A percentile compares a stretch with the other conserved stretches of the same genome.
These are phyloP conservation scores for Drosophila subpulchrella DNA, from an alignment of 1,140 invertebrate species.

Conservation along the genomic window DNA sequence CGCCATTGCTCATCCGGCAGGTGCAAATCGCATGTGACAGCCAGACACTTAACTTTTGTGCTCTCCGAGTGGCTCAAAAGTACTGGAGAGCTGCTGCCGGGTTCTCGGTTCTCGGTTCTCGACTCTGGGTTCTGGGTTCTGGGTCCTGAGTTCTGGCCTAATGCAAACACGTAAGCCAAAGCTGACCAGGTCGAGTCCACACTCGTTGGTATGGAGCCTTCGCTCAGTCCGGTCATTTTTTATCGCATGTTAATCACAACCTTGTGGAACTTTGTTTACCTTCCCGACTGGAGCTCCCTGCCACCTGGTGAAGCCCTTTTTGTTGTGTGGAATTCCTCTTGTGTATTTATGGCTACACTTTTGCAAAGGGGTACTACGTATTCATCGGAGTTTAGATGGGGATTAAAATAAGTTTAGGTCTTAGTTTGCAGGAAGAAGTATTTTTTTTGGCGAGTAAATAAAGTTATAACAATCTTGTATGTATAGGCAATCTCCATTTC, in stretches of 20 bases:
- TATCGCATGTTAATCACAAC: slow-evolving; percentile 83
- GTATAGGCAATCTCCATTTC: too few relatives aligned
- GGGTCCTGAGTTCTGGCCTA: slow-evolving; percentile 37
- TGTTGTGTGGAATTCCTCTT: slow-evolving; percentile 57
- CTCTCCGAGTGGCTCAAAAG: slow-evolving; percentile 54
- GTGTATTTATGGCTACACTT: slow-evolving; percentile 54
- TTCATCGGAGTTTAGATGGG: slow-evolving; percentile 13
- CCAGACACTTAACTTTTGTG: slow-evolving; percentile 80
- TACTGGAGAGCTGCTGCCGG: slow-evolving; percentile 34
- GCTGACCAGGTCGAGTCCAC: slow-evolving; percentile 59
- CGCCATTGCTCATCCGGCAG: slow-evolving; percentile 78
- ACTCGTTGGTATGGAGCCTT: slow-evolving; percentile 28
- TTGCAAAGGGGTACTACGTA: slow-evolving; percentile 32
- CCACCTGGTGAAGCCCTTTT: slow-evolving; percentile 54
- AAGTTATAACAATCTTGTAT: too few relatives aligned
- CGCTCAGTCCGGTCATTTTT: slow-evolving; percentile 71
- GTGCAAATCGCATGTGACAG: slow-evolving; percentile 83
- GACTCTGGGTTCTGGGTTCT: slow-evolving; percentile 5
- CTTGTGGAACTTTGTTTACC: slow-evolving; percentile 80
- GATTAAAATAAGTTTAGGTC: background rate
- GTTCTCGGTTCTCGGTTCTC: background rate
- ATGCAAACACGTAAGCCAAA: slow-evolving; percentile 73
- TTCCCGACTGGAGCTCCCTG: slow-evolving; percentile 42
- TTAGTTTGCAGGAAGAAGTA: background rate
- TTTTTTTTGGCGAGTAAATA: background rate